Evolutionary conservation across 2,888 invertebrate genomes (phyloP).

Genomic region (Steromphala cineraria): DNA sequence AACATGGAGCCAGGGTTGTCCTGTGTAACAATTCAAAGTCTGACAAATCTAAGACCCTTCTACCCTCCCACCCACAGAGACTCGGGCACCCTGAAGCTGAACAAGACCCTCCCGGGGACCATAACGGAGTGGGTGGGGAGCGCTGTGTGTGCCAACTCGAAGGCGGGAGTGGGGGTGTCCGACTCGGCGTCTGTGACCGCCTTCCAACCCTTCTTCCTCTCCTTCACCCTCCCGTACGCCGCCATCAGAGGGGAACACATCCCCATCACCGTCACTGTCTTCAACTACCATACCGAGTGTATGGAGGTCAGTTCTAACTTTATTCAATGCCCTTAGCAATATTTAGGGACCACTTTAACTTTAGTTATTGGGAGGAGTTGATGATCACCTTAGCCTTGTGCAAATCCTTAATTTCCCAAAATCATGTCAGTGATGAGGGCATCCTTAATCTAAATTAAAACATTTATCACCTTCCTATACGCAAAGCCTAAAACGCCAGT

Average conservation of each 20-base stretch:
- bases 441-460: too few species aligned
- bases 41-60: too few species aligned
- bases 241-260: conserved; percentile 82
- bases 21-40: conserved; percentile 19
- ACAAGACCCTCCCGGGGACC: conserved; percentile 77
- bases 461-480: too few species aligned
- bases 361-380: too few species aligned
- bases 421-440: too few species aligned
- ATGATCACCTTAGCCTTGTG: too few species aligned
- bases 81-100: conserved; percentile 38
- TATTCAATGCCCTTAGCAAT: too few species aligned
- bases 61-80: conserved; percentile 28
- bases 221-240: conserved; percentile 82
- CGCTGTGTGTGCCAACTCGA: conserved; percentile 78
- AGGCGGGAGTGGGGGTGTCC: conserved; percentile 77
- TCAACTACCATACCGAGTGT: conserved; percentile 83
- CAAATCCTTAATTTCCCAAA: too few species aligned
- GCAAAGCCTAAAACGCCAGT: too few species aligned
- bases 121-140: conserved; percentile 81
- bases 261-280: conserved; percentile 82
- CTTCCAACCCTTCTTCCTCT: conserved; percentile 86
- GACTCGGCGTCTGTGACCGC: conserved; percentile 76
- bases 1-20: background rate
- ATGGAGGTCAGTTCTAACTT: conserved; percentile 83
- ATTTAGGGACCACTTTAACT: too few species aligned